phyloP scores from a whole-genome alignment of 2,113 vertebrate genomes.

The Phasianus colchicus region DNA sequence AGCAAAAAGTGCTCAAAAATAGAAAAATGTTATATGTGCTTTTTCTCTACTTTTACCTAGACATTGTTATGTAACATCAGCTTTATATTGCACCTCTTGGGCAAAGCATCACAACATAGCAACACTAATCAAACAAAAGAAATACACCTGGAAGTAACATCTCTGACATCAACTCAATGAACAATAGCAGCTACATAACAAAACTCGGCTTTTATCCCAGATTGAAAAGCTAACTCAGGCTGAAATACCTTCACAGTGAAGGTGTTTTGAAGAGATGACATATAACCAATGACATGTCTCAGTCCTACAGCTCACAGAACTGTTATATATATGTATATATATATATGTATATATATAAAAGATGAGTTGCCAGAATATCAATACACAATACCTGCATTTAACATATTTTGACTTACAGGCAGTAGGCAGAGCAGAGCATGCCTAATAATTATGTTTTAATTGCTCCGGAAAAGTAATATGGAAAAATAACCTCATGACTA shows the following conservation, averaged over 20 bases:
- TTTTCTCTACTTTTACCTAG: background rate
- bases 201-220: background rate
- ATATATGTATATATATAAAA: background rate
- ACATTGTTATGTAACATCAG: background rate
- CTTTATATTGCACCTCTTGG: background rate
- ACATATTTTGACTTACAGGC: background rate
- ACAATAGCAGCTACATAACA: background rate
- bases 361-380: background rate
- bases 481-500: background rate
- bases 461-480: background rate
- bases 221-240: constrained; percentile 31
- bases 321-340: background rate
- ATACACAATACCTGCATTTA: background rate
- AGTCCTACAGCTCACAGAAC: background rate
- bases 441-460: background rate
- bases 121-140: constrained; percentile 33
- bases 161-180: constrained; percentile 6
- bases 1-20: background rate
- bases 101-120: background rate
- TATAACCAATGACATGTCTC: background rate
- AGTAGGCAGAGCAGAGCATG: background rate
- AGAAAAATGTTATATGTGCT: background rate
- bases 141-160: background rate
- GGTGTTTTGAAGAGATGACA: background rate
- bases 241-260: constrained; percentile 11